phyloP scores from a whole-genome alignment of 2,113 vertebrate species.

The Cryptotis parvus region DNA sequence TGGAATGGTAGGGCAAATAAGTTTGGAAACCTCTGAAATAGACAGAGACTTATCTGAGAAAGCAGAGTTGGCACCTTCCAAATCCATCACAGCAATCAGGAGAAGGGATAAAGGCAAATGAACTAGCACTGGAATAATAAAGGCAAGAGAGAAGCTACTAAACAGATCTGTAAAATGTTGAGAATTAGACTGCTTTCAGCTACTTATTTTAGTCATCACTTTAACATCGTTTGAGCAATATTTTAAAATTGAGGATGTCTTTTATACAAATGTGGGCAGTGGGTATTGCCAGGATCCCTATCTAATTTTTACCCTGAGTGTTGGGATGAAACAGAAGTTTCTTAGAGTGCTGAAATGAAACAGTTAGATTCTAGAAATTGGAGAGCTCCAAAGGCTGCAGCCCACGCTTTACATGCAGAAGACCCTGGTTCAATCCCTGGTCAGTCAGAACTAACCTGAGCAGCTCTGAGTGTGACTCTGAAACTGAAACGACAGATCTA shows the following conservation, averaged over 20 bases:
- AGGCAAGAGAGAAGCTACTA: slow-evolving; percentile 34
- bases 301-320: background rate
- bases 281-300: background rate
- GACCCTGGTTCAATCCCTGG: too few species aligned
- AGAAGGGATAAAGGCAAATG: slow-evolving; percentile 14
- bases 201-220: background rate
- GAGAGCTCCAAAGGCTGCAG: too few species aligned
- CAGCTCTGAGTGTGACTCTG: too few species aligned
- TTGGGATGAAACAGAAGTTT: background rate
- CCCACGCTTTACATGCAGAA: too few species aligned
- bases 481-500: too few species aligned
- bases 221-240: slow-evolving; percentile 25
- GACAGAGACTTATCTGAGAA: slow-evolving; percentile 4
- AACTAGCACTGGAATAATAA: background rate
- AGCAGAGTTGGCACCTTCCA: background rate
- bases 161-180: background rate
- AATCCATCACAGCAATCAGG: background rate
- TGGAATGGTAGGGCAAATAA: too few species aligned
- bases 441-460: too few species aligned
- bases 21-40: background rate
- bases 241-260: background rate
- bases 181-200: background rate
- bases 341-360: slow-evolving; percentile 4
- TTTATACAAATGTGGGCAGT: background rate
- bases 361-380: background rate